Evolutionary conservation across 1,140 invertebrate species (phyloP), one percentile per base, ranked within the genome.

Genomic region (Chlorops oryzae): DNA sequence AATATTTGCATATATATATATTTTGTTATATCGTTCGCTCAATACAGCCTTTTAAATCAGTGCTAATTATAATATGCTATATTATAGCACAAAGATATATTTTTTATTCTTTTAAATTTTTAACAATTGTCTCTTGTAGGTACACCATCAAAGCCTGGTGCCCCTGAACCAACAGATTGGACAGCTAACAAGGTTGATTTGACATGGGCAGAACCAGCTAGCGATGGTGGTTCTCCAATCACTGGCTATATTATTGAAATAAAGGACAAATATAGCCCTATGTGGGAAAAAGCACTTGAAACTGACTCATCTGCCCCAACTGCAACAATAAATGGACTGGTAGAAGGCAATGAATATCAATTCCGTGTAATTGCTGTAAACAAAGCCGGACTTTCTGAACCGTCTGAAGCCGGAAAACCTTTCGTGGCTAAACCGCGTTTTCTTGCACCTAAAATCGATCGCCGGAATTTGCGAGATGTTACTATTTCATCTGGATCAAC

Each of bases 291-390:
- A 68, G 89, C 88, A 27, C 61, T 86, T 20, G 90, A 94, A 75
- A 90, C 86, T 0, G 83, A 84, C 51, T 79, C 77, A 18, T 77
- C 85, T 4, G 77, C 79, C 13, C 86, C 87, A 1, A 80, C 82
- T 56, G 90, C 81, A 28, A 80, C 82, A 35, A 82, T 95, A 3
- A 86, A 84, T 55, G 92, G 92, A 47, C 74, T 99, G 3, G 88
- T 94, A 57, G 94, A 98, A 78, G 95, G 95, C 38, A 92, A 95
- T 67, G 92, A 97, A 71, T 99, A 99, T 71, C 92, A 98, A 72
- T 98, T 98, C 83, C 83, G 96, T n/a, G 88, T 98, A 3, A 89
- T 91, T 59, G 95, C 96, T 25, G 78, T 95, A 21, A 98, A 98
- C 72, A 95, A 95, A 73, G 92, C 91, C 49, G 94, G 94, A 2